phyloP scores from a whole-genome alignment of 2,888 invertebrate genomes.

The Abrostola triplasia region DNA sequence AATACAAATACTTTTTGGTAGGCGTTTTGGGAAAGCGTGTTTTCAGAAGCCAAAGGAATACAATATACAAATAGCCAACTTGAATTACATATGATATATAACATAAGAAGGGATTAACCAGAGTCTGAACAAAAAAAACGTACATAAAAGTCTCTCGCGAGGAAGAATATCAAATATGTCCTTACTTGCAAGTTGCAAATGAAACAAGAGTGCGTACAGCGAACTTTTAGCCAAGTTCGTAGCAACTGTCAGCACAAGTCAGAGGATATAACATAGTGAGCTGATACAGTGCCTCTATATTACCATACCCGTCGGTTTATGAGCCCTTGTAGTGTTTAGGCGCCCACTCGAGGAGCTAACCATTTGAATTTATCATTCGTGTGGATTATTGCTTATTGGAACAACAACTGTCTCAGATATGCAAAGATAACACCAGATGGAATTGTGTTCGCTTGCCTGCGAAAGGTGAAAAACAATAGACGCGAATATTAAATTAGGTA shows the following conservation, averaged over 20 bases:
- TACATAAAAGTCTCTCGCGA: too few relatives aligned
- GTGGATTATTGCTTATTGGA: conserved; percentile 84
- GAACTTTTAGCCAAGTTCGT: conserved; percentile 68
- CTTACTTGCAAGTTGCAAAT: conserved; percentile 15
- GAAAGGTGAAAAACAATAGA: conserved; percentile 42
- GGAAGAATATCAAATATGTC: conserved; percentile 1
- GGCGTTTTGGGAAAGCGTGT: too few relatives aligned
- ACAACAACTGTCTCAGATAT: conserved; percentile 78
- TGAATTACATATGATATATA: too few relatives aligned
- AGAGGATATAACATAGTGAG: conserved; percentile 73
- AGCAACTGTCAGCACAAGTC: conserved; percentile 69
- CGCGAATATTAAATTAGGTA: conserved; percentile 25
- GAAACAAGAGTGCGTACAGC: conserved; percentile 21
- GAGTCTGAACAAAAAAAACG: too few relatives aligned
- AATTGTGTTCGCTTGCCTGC: conserved; percentile 46
- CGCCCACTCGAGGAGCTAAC: conserved; percentile 82
- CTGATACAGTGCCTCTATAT: conserved; percentile 75
- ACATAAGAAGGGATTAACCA: too few relatives aligned
- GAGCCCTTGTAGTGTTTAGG: conserved; percentile 85
- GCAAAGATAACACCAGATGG: conserved; percentile 69
- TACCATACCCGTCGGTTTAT: conserved; percentile 86
- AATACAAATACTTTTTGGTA: too few relatives aligned
- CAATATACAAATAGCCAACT: too few relatives aligned
- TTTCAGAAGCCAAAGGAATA: too few relatives aligned
- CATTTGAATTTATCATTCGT: conserved; percentile 84